phyloP scores from a whole-genome alignment of 2,888 invertebrate species.

The Choreutis nemorana region DNA sequence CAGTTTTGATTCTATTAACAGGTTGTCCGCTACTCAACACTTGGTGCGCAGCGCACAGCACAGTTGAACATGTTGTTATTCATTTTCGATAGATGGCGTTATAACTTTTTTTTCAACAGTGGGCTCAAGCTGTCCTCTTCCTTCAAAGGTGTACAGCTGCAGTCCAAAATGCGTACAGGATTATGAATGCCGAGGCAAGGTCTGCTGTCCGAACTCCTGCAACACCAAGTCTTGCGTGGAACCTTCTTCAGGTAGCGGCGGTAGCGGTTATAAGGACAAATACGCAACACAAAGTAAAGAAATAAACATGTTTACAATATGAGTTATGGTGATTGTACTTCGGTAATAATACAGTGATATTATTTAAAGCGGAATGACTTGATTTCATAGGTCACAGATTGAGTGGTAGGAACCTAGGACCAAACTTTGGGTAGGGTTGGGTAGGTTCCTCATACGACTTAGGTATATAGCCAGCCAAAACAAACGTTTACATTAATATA shows the following conservation, averaged over 20 bases:
- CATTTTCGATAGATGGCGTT: too few relatives aligned
- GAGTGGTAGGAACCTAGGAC: too few relatives aligned
- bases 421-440: too few relatives aligned
- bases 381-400: not conserved
- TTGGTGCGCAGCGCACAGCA: too few relatives aligned
- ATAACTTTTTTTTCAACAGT: too few relatives aligned
- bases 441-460: too few relatives aligned
- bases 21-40: too few relatives aligned
- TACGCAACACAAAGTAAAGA: constrained; percentile 9
- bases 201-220: constrained; percentile 76
- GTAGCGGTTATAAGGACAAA: constrained; percentile 30
- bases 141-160: constrained; percentile 71
- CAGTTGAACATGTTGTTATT: too few relatives aligned
- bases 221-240: constrained; percentile 72
- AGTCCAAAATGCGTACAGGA: constrained; percentile 74
- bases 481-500: too few relatives aligned
- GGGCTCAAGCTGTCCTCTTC: constrained; percentile 71
- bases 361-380: constrained; percentile 2
- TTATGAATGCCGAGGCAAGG: constrained; percentile 72
- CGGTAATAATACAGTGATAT: constrained; percentile 1
- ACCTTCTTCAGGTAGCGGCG: constrained; percentile 30
- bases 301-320: not conserved
- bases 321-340: not conserved
- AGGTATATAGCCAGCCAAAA: too few relatives aligned
- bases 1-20: too few relatives aligned